Evolutionary conservation across 2,797 vertebrate species (phyloP).

Genomic region (Leptoclinus maculatus): DNA sequence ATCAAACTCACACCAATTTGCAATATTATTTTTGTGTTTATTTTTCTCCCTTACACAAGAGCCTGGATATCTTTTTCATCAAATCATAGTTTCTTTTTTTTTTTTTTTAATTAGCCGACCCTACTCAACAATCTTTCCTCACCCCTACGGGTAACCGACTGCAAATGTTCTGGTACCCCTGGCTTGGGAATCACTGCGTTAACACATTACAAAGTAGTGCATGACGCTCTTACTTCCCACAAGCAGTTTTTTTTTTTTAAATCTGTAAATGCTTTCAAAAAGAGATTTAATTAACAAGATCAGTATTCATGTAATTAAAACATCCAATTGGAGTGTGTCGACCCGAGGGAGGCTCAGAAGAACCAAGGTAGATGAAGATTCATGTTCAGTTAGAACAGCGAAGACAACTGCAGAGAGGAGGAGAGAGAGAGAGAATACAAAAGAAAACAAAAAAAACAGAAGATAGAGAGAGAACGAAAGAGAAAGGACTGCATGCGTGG

Average conservation of each 20-base stretch:
- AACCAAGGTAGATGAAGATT: conserved; percentile 3
- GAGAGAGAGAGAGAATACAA: not conserved
- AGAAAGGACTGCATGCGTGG: conserved; percentile 62
- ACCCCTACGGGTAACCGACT: not conserved
- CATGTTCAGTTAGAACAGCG: not conserved
- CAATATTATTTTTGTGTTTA: no score
- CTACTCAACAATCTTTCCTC: not conserved
- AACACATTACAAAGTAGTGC: not conserved
- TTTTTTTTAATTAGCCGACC: not conserved
- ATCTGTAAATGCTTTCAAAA: not conserved
- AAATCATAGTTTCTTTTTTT: no score
- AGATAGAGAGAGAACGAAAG: conserved; percentile 16
- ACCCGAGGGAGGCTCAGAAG: not conserved
- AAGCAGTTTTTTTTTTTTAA: not conserved
- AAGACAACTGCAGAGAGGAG: not conserved
- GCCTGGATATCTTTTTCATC: not conserved
- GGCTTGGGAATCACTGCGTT: not conserved
- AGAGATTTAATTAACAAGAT: not conserved
- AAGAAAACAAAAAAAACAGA: not conserved
- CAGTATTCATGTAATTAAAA: not conserved
- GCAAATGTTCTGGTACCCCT: not conserved
- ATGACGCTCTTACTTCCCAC: not conserved
- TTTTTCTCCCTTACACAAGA: not conserved
- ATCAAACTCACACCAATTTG: no score
- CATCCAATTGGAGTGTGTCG: not conserved